Evolutionary conservation across 1,140 invertebrate genomes (phyloP).

Genomic region (Dermatophagoides farinae): DNA sequence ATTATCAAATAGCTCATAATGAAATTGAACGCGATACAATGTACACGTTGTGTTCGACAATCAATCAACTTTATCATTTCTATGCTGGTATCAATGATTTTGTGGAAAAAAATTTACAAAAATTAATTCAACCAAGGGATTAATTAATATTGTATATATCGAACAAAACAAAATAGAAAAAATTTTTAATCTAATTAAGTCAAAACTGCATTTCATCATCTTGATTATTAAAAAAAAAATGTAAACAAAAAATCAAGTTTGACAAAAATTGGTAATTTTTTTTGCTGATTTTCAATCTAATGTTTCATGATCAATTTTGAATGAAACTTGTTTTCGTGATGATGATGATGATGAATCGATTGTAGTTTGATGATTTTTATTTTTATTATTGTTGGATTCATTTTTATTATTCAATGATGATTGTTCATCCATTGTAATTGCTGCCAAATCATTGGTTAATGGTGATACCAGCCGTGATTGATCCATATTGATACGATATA

Average conservation of each 20-base stretch:
- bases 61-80: slow-evolving; percentile 86
- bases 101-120: slow-evolving; percentile 86
- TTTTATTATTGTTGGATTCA: neutral
- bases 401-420: too few species aligned
- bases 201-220: too few species aligned
- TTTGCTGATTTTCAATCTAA: too few species aligned
- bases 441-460: neutral
- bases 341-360: neutral
- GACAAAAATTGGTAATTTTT: too few species aligned
- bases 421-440: neutral
- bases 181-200: too few species aligned
- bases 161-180: too few species aligned
- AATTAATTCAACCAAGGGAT: slow-evolving; percentile 69
- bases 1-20: slow-evolving; percentile 73
- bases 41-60: slow-evolving; percentile 68
- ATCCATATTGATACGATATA: slow-evolving; percentile 1
- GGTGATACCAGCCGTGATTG: neutral
- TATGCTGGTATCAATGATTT: slow-evolving; percentile 84
- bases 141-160: too few species aligned
- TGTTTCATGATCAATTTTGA: neutral
- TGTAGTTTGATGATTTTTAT: neutral
- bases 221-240: too few species aligned
- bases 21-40: slow-evolving; percentile 94
- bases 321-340: neutral
- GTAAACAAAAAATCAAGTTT: too few species aligned